Evolutionary conservation across 1,140 invertebrate species (phyloP), one percentile per base, ranked within the genome.

Genomic region (Aphidius ervi): DNA sequence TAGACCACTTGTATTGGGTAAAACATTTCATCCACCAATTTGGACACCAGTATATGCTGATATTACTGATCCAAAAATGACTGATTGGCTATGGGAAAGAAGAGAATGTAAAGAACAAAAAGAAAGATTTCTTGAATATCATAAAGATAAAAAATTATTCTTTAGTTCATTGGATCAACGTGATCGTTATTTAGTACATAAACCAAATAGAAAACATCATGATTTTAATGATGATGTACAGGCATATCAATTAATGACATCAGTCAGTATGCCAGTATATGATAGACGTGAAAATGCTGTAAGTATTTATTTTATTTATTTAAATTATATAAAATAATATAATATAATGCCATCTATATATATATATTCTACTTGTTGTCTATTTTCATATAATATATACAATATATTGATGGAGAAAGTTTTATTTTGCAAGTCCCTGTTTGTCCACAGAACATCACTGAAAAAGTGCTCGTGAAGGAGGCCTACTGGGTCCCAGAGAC

Each of bases 21-120:
- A 85, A 70, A 84, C 84, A n/a, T 82, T 88, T 58, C 91, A 94
- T 76, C 90, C 91, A 5, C 85, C 75, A 3, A 88, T 93, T 47
- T 97, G 93, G 93, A 95, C 92, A 0, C 90, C 92, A 23, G 88
- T 95, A n/a, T 95, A 96, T 76, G 92, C 93, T 6, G 92, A 95
- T 77, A 82, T 93, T 49, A 88, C 89, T 23, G 93, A 95, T 81
- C 88, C 92, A 7, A 90, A 93, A 80, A 87, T 94, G 73, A 92
- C 91, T 10, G 92, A 95, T 71, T 94, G 89, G 84, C 77, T 91
- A 16, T 95, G 93, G 93, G 90, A 92, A 62, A 84, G 87, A 67
- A 83, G 87, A 47, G 91, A 94, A 76, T 84, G 88, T 64, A 83
- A 87, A 37, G 84, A 88, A 56, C 92, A 95, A 72, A 86, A 87